A percentile compares a stretch with the other conserved stretches of the same genome.
phyloP scores from a whole-genome alignment of 2,797 vertebrate genomes.

The Urophycis tenuis region DNA sequence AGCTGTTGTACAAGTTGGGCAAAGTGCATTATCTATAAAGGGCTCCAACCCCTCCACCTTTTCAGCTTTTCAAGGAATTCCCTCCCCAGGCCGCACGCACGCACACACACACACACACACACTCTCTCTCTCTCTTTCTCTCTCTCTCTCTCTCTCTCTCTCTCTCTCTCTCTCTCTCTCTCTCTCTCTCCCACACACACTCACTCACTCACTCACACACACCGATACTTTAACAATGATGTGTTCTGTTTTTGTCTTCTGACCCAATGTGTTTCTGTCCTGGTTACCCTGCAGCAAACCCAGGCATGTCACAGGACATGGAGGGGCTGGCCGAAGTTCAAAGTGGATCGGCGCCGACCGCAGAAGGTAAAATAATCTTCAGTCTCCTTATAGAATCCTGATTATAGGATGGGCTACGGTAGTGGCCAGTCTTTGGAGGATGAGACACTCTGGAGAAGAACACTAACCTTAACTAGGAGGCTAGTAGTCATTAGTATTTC shows the following conservation, averaged over 20 bases:
- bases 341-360: constrained; percentile 59
- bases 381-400: not conserved
- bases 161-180: not conserved
- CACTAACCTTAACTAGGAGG: too few relatives aligned
- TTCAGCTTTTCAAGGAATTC: not conserved
- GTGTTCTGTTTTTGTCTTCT: too few relatives aligned
- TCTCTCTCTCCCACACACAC: too few relatives aligned
- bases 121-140: too few relatives aligned
- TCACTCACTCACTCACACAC: too few relatives aligned
- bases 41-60: not conserved
- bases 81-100: not conserved
- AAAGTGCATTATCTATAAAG: not conserved
- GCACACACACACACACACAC: not conserved
- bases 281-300: constrained; percentile 39
- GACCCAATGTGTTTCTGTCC: constrained; percentile 3
- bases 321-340: constrained; percentile 56
- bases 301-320: constrained; percentile 30
- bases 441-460: too few relatives aligned
- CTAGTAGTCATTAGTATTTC: not conserved
- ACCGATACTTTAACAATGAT: too few relatives aligned
- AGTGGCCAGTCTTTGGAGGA: too few relatives aligned
- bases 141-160: not conserved
- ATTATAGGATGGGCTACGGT: too few relatives aligned
- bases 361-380: constrained; percentile 48
- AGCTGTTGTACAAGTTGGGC: not conserved